Conservation (phyloP, 2,797 vertebrate species). For the Sarcophilus harrisii region DNA sequence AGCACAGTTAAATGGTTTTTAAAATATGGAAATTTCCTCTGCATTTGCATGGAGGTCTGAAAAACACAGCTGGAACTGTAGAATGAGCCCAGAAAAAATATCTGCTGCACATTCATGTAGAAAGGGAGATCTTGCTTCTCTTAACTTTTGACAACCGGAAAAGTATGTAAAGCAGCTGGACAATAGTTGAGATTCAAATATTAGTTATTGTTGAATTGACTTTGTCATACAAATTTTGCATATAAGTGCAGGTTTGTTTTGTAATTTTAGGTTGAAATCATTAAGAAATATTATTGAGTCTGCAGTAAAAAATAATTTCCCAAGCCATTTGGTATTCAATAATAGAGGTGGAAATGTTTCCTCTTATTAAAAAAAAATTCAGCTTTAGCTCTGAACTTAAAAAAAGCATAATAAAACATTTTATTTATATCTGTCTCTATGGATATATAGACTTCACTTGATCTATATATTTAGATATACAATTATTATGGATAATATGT, state of each 20-base stretch:
- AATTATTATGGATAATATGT: too few species aligned
- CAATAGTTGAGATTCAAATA: background rate
- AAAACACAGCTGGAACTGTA: background rate
- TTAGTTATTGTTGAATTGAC: background rate
- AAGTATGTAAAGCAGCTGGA: background rate
- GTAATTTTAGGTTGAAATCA: background rate
- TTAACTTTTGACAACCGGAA: background rate
- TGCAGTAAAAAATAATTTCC: background rate
- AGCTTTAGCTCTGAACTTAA: too few species aligned
- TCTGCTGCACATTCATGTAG: background rate
- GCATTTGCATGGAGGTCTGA: background rate
- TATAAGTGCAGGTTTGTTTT: background rate
- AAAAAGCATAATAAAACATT: too few species aligned
- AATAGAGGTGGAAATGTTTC: background rate
- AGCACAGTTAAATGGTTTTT: background rate
- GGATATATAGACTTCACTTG: too few species aligned
- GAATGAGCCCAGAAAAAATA: background rate
- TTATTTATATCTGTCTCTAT: too few species aligned
- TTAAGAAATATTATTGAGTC: background rate
- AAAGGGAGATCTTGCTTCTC: background rate
- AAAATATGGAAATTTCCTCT: background rate
- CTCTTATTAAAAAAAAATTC: background rate
- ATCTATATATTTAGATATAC: too few species aligned
- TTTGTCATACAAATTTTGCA: background rate
- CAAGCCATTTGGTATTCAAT: background rate